Percentiles rank a stretch among this genome's conserved stretches.
Evolutionary conservation across 2,797 vertebrate genomes (phyloP).

Genomic region (Harpagifer antarcticus): DNA sequence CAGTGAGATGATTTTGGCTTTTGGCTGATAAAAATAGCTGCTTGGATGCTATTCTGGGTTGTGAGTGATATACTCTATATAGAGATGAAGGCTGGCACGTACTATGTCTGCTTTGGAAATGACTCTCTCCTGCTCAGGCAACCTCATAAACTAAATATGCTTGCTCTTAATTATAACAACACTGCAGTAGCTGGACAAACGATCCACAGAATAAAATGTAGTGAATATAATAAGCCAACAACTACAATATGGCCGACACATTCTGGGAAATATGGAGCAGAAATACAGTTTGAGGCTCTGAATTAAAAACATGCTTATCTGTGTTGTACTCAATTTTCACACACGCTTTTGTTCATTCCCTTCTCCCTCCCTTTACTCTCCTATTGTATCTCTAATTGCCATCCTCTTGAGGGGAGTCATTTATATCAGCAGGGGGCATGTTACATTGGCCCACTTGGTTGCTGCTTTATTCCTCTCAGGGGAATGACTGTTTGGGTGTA

Average conservation of each 20-base stretch:
- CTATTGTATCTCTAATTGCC: conserved; percentile 65
- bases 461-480: conserved; percentile 39
- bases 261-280: conserved; percentile 1
- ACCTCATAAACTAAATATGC: conserved; percentile 29
- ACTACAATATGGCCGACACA: conserved; percentile 3
- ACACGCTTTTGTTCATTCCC: conserved; percentile 1
- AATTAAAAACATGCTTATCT: neutral
- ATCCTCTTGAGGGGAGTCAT: conserved; percentile 65
- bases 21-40: conserved; percentile 71
- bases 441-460: conserved; percentile 52
- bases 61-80: conserved; percentile 55
- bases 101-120: conserved; percentile 28
- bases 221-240: conserved; percentile 11
- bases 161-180: conserved; percentile 19
- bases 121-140: conserved; percentile 35
- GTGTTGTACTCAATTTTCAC: conserved; percentile 1
- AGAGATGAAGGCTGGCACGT: conserved; percentile 65
- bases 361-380: conserved; percentile 8
- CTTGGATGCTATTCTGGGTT: conserved; percentile 68
- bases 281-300: neutral
- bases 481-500: conserved; percentile 63
- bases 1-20: conserved; percentile 61
- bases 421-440: conserved; percentile 63
- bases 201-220: neutral
- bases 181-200: conserved; percentile 17